Base-by-base conservation (phyloP, 2,113 vertebrate species). In the Halcyon malimbica region DNA sequence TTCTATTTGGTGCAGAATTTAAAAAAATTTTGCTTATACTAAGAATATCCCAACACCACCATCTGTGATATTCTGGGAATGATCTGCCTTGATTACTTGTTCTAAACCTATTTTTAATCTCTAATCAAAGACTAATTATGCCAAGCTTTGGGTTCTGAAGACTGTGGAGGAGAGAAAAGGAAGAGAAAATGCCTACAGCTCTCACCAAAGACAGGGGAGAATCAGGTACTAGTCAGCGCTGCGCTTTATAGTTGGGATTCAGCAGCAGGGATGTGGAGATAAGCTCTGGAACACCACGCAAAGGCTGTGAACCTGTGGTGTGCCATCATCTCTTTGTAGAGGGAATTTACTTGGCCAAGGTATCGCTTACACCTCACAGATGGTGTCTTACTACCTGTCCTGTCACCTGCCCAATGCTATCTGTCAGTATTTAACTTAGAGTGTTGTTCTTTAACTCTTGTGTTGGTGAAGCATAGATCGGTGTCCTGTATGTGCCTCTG, bases 111-210 rank as follows among this genome's bases (percentile, higher is more conserved):
- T 69, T 89, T 92, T 84, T 82, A 91, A 91, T 91, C 48, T 80
- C 50, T 79, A 76, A 82, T 91, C 53, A 91, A 89, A 93, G 71
- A 79, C 75, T 89, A 92, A 71, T 89, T 84, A 84, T 68, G 81
- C 56, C 65, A 93, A 24, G 3, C 48, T 94, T 84, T 82, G 48
- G 57, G 24, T 42, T 26, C 4, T 35, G 64, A 71, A 73, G 53
- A 24, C 41, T 70, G 50, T 44, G 42, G 25, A 93, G 59, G 35
- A 80, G 41, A 35, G 64, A 46, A 77, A n/a, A 67, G 26, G 21
- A 56, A 90, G 50, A 81, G 53, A 59, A 92, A 82, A 17, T 46
- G 41, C 44, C 35, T 83, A 14, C 37, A 57, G 65, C 33, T 18
- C n/a, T 91, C 24, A 29, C 60, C 39, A 64, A 60, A 84, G 48